A percentile compares a stretch with the other conserved stretches of the same genome.
phyloP scores from a whole-genome alignment of 2,888 invertebrate species.

The Malacosoma neustria region DNA sequence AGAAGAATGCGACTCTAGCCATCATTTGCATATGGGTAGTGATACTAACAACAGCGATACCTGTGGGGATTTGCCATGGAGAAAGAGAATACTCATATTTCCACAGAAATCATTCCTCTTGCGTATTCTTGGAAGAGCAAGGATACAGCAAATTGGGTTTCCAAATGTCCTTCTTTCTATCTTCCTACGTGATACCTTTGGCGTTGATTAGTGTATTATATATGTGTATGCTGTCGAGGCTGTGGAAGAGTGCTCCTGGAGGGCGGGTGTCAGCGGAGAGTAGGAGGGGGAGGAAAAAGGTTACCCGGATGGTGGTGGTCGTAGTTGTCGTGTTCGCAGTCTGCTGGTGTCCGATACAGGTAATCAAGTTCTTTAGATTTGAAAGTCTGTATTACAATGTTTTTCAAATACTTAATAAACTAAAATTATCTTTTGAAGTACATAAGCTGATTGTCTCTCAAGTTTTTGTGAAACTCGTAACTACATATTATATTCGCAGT shows the following conservation, averaged over 20 bases:
- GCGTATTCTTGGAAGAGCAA: constrained; percentile 78
- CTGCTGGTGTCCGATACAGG: constrained; percentile 96
- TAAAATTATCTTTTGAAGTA: too few species aligned
- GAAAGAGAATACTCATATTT: constrained; percentile 80
- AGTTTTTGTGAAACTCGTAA: too few species aligned
- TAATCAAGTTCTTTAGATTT: constrained; percentile 48
- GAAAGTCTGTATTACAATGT: too few species aligned
- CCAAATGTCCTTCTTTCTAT: constrained; percentile 89
- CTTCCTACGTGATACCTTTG: constrained; percentile 92
- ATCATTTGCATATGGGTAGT: constrained; percentile 87
- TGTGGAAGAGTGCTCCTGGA: constrained; percentile 91
- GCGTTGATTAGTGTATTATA: constrained; percentile 90
- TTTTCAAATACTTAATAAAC: too few species aligned
- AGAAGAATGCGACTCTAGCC: constrained; percentile 85
- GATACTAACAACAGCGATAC: constrained; percentile 85
- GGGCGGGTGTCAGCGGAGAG: constrained; percentile 87
- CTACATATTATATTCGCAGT: too few species aligned
- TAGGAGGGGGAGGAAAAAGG: constrained; percentile 88
- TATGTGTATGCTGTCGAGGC: constrained; percentile 89
- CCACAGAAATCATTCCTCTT: constrained; percentile 78
- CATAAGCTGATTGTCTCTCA: too few species aligned
- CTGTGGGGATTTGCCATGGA: constrained; percentile 85
- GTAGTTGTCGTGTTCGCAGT: constrained; percentile 94
- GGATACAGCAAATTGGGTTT: constrained; percentile 77
- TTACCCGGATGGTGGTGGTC: constrained; percentile 93